phyloP scores from a whole-genome alignment of 2,113 vertebrate species.

The Sitta europaea region DNA sequence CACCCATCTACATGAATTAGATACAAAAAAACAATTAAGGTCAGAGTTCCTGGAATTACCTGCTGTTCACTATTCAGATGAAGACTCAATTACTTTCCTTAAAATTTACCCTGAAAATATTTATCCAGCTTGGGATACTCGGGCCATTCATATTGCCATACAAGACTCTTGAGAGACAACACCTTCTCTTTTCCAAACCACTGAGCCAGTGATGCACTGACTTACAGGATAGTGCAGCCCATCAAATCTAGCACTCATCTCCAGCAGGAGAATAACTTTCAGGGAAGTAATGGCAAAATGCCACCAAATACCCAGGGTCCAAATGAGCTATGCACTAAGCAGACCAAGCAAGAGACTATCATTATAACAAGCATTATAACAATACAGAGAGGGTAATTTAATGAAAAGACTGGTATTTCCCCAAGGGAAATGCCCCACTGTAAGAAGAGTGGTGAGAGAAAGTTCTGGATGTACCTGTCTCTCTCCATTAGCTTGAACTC shows the following conservation, averaged over 20 bases:
- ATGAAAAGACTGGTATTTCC: background rate
- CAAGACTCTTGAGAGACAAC: background rate
- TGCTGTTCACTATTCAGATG: background rate
- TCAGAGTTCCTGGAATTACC: background rate
- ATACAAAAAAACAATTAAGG: background rate
- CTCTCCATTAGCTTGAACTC: background rate
- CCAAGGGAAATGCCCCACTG: background rate
- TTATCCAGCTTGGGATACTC: background rate
- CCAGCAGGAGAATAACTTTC: background rate
- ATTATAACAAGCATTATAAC: background rate
- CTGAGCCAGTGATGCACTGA: background rate
- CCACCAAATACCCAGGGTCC: background rate
- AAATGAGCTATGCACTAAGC: background rate
- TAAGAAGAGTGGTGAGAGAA: background rate
- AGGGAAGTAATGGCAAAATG: background rate
- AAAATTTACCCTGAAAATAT: background rate
- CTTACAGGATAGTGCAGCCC: background rate
- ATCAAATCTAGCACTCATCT: background rate
- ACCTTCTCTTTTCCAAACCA: background rate
- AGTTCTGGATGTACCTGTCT: background rate
- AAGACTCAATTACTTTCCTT: background rate
- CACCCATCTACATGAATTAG: background rate
- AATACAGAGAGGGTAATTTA: background rate
- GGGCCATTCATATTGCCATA: background rate
- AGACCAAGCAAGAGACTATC: background rate